Evolutionary conservation across 2,797 vertebrate genomes (phyloP).

Genomic region (Artibeus lituratus): DNA sequence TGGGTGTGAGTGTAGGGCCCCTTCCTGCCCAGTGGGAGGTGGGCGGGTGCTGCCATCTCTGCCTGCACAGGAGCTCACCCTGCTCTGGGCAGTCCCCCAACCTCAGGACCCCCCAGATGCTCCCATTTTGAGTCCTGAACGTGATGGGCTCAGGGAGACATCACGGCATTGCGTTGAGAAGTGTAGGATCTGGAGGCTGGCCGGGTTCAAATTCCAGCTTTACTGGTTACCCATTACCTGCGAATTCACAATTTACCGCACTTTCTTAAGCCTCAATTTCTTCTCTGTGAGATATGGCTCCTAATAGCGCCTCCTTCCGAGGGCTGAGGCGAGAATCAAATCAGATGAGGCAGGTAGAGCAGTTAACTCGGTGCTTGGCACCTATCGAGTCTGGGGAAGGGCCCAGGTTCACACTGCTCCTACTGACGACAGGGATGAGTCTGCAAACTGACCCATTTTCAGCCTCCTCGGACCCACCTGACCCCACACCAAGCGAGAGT

Average conservation of each 20-base stretch:
- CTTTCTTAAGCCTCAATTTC: background rate
- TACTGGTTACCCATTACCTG: background rate
- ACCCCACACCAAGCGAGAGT: background rate
- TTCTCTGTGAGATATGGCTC: background rate
- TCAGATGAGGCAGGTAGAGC: background rate
- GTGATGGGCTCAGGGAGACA: background rate
- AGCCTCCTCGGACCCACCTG: background rate
- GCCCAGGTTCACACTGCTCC: no score
- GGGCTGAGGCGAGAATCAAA: background rate
- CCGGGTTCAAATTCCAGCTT: background rate
- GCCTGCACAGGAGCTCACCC: background rate
- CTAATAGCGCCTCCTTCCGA: background rate
- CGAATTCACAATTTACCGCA: background rate
- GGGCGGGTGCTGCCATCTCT: background rate
- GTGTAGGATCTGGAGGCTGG: background rate
- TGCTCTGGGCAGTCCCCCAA: background rate
- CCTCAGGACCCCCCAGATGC: background rate
- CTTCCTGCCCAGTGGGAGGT: background rate
- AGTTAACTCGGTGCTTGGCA: background rate
- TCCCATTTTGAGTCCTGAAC: background rate
- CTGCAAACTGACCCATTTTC: background rate
- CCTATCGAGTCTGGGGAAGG: accelerated
- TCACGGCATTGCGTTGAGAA: background rate
- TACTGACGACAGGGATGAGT: background rate
- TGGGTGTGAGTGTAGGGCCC: background rate